Evolutionary conservation across 2,113 vertebrate species (phyloP), one percentile per base, ranked within the genome.

Genomic region (Scalopus aquaticus): DNA sequence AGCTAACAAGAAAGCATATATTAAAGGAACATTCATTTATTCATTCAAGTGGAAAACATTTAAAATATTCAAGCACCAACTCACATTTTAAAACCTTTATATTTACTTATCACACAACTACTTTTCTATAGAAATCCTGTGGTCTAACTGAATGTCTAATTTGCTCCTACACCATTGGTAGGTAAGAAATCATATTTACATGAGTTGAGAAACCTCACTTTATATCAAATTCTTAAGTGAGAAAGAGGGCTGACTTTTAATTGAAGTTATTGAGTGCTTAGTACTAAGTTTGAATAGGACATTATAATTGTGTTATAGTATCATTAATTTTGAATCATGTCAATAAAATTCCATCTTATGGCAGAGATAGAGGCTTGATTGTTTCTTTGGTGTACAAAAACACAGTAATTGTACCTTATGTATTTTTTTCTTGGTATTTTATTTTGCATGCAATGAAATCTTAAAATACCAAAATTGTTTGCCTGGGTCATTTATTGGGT

Each of bases 241-340:
- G 49, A 65, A 93, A 58, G 30, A 4, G 15, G 3, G 5, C 6
- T 77, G 78, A 79, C 13, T 92, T 95, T 92, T 49, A 44, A 85
- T 56, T 35, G 44, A 67, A 91, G 67, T 82, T 92, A 86, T 49
- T 93, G 56, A 95, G 19, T 19, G 54, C 19, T 86, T 89, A 82
- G 3, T 54, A 86, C 72, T 79, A 56, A 90, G 11, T 74, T 81
- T 88, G 32, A 17, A 51, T 69, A 30, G 35, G 26, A 56, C 1
- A 0, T 16, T 92, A 42, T 60, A 91, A 83, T 77, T 32, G 10
- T 51, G 15, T 35, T 35, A 72, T 82, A 86, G 83, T 65, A 42
- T 60, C 73, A 90, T 74, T 86, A 62, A 88, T 88, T 91, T 62
- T 92, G 54, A 85, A 8, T 46, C 37, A 49, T 49, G 30, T 44